phyloP scores from a whole-genome alignment of 2,113 vertebrate genomes.

The Leptosomus discolor region DNA sequence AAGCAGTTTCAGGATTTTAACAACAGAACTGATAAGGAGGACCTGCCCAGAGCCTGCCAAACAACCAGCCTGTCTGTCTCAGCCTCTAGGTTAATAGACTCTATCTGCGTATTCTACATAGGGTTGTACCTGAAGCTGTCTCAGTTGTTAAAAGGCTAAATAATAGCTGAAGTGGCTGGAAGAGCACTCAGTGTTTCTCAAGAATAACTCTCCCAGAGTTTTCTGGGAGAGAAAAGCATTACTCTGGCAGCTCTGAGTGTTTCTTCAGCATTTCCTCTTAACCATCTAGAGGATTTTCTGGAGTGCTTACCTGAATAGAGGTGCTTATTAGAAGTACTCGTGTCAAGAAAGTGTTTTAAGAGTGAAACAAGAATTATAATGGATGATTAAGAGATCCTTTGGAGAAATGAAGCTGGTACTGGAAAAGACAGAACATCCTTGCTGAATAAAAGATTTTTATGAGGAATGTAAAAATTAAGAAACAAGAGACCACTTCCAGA shows the following conservation, averaged over 20 bases:
- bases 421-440: background rate
- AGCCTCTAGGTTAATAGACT: background rate
- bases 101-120: background rate
- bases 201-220: background rate
- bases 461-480: background rate
- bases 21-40: background rate
- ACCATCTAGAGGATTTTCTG: slow-evolving; percentile 24
- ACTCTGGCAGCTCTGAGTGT: background rate
- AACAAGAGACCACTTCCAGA: background rate
- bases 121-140: background rate
- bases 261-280: slow-evolving; percentile 26
- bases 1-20: background rate
- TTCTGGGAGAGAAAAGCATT: background rate
- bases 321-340: slow-evolving; percentile 25
- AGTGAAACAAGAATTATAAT: slow-evolving; percentile 30
- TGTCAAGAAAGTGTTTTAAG: slow-evolving; percentile 7
- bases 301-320: slow-evolving; percentile 42
- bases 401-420: background rate
- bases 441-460: background rate
- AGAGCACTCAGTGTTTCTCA: background rate
- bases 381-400: background rate
- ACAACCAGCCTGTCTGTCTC: background rate
- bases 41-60: background rate
- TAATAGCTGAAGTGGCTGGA: background rate
- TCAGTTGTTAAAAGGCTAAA: background rate